A percentile compares a stretch with the other conserved stretches of the same genome.
These are phyloP conservation scores for Apistogramma diplotaenia DNA, from an alignment of 2,113 vertebrate species.

Conservation along the genomic window DNA sequence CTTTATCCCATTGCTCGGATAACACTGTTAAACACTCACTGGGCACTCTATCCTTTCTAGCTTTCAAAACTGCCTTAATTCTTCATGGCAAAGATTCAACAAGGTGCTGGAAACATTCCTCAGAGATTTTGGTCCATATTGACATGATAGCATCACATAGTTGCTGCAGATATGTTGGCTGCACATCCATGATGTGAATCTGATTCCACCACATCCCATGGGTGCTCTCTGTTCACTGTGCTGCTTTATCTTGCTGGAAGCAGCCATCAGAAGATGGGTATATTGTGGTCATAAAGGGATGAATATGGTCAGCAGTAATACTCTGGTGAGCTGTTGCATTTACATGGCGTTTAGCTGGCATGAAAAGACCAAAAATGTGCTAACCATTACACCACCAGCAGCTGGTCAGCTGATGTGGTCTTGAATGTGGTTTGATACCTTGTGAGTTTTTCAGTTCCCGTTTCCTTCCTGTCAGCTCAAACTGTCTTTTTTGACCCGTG, in stretches of 20 bases:
- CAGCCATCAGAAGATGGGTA: not conserved
- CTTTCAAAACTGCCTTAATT: not conserved
- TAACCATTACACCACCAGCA: too few species aligned
- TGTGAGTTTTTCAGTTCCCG: not conserved
- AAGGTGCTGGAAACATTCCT: not conserved
- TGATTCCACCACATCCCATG: not conserved
- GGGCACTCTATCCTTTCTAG: not conserved
- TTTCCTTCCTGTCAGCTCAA: not conserved
- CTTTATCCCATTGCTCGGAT: not conserved
- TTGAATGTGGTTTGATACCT: not conserved
- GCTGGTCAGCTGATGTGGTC: not conserved
- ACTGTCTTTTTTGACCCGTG: not conserved
- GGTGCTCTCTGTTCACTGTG: not conserved
- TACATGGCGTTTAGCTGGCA: not conserved
- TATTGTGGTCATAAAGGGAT: not conserved
- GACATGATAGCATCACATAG: not conserved
- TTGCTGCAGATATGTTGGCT: not conserved
- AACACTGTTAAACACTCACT: not conserved
- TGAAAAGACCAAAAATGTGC: not conserved
- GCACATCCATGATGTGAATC: not conserved
- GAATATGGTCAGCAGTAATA: not conserved
- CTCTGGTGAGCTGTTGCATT: not conserved
- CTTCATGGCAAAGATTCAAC: not conserved
- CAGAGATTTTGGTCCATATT: not conserved
- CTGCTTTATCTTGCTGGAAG: not conserved